Percentiles rank a stretch among this genome's conserved stretches.
Evolutionary conservation across 2,888 invertebrate genomes (phyloP).

Genomic region (Brachyptera risi): DNA sequence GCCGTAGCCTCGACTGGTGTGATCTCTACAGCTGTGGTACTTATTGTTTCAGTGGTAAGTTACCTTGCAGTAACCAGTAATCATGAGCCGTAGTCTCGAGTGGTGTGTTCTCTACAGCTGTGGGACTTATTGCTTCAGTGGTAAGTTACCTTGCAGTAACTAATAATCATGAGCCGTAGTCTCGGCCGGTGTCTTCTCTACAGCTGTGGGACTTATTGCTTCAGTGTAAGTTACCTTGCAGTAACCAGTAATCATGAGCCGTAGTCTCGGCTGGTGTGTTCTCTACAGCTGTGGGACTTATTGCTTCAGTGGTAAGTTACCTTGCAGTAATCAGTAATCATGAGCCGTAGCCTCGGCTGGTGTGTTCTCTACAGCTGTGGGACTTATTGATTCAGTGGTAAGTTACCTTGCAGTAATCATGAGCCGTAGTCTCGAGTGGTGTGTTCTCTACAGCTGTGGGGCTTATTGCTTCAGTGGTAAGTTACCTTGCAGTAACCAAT

Average conservation of each 20-base stretch:
- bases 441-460: constrained; percentile 40
- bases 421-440: constrained; percentile 38
- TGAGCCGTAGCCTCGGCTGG: constrained; percentile 38
- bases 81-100: constrained; percentile 37
- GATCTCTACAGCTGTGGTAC: constrained; percentile 40
- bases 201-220: constrained; percentile 40
- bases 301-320: constrained; percentile 37
- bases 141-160: constrained; percentile 4
- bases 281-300: constrained; percentile 41
- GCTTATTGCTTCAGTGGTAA: constrained; percentile 38
- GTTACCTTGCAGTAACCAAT: not conserved
- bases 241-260: not conserved
- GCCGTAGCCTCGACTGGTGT: constrained; percentile 38
- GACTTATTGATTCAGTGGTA: constrained; percentile 39
- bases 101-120: constrained; percentile 39
- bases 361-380: constrained; percentile 40
- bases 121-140: constrained; percentile 41
- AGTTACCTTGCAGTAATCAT: not conserved
- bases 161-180: constrained; percentile 30
- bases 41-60: constrained; percentile 38
- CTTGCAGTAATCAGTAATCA: not conserved
- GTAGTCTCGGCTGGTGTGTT: constrained; percentile 38
- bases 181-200: constrained; percentile 39
- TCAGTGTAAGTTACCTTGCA: constrained; percentile 35
- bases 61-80: not conserved